phyloP scores from a whole-genome alignment of 1,140 invertebrate genomes.

The Homarus americanus region DNA sequence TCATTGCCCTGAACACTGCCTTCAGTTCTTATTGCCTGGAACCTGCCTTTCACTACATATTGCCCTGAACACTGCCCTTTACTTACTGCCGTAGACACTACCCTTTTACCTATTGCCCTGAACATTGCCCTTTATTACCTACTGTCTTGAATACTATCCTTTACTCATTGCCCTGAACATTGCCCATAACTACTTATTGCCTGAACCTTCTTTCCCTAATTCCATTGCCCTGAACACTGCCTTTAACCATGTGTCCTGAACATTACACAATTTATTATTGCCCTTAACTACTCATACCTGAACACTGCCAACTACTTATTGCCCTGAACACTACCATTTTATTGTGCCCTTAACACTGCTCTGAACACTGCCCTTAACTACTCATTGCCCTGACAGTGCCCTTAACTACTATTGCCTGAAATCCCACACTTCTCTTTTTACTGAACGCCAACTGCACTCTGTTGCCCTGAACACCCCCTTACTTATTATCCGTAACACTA shows the following conservation, averaged over 20 bases:
- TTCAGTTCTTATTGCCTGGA: background rate
- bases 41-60: background rate
- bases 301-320: background rate
- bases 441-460: no score
- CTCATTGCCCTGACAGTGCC: no score
- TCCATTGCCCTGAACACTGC: background rate
- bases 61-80: background rate
- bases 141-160: background rate
- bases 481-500: no score
- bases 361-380: no score
- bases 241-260: background rate
- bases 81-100: no score
- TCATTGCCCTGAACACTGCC: background rate
- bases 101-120: background rate
- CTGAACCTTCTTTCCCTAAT: background rate
- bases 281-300: background rate
- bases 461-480: no score
- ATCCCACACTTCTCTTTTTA: no score
- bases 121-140: background rate
- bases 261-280: background rate
- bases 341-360: no score
- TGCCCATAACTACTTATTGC: background rate
- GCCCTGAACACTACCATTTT: background rate
- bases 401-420: no score
- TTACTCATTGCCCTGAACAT: background rate